These are phyloP conservation scores for Petrocephalus microphthalmus DNA, from an alignment of 2,113 vertebrate genomes.

Conservation along the genomic window DNA sequence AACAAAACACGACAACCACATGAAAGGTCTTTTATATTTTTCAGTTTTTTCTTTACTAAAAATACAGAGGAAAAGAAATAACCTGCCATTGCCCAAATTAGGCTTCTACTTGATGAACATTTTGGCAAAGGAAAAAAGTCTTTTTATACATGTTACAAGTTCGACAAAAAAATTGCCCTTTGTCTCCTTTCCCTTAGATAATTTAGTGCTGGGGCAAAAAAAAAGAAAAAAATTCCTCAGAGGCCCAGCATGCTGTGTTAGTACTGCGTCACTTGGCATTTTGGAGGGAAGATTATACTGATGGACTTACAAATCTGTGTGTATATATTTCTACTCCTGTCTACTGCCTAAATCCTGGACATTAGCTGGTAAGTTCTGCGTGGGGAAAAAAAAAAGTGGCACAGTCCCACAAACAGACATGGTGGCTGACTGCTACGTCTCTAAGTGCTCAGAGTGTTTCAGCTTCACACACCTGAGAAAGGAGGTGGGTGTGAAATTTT, in stretches of 20 bases:
- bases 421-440: background rate
- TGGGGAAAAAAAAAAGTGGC: background rate
- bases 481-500: background rate
- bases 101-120: background rate
- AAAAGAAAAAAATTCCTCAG: background rate
- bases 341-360: background rate
- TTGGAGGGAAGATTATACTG: background rate
- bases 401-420: background rate
- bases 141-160: background rate
- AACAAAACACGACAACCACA: slow-evolving; percentile 34
- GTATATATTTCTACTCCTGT: background rate
- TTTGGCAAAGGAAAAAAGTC: background rate
- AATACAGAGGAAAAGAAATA: background rate
- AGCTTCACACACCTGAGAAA: background rate
- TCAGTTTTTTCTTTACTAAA: slow-evolving; percentile 19
- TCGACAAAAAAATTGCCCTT: background rate
- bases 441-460: background rate
- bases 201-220: background rate
- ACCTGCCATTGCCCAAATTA: background rate
- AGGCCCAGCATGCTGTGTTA: background rate
- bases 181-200: background rate
- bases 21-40: slow-evolving; percentile 13
- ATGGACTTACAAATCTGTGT: background rate
- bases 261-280: background rate
- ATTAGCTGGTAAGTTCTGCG: background rate